Evolutionary conservation across 2,888 invertebrate genomes (phyloP).

Genomic region (Dione juno): DNA sequence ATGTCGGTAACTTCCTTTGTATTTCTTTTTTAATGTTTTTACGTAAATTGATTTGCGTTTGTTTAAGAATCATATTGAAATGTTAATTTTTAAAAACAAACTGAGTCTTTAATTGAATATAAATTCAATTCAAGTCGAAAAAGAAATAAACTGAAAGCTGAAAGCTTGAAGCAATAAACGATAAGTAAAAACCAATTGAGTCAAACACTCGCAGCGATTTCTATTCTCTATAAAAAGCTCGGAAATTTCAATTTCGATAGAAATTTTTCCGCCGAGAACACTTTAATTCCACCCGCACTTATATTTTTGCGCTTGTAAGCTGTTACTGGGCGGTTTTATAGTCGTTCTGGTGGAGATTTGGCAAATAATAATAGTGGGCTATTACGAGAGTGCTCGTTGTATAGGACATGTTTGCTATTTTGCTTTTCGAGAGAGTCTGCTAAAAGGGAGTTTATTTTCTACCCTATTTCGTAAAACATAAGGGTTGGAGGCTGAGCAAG

Average conservation of each 20-base stretch:
- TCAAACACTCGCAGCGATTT: neutral
- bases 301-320: constrained; percentile 12
- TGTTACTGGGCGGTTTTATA: constrained; percentile 14
- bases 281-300: constrained; percentile 9
- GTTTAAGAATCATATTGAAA: neutral
- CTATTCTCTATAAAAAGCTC: neutral
- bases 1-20: neutral
- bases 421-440: constrained; percentile 15
- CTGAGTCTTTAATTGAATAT: neutral
- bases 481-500: neutral
- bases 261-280: neutral
- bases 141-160: neutral
- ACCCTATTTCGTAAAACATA: constrained; percentile 1
- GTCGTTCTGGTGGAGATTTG: constrained; percentile 19
- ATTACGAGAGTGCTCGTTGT: constrained; percentile 26
- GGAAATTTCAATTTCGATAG: constrained; percentile 12
- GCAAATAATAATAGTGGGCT: constrained; percentile 31
- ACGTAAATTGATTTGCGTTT: neutral
- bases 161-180: neutral
- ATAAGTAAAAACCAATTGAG: neutral
- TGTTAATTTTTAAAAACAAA: neutral
- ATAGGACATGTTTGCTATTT: constrained; percentile 23
- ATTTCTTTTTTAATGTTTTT: neutral
- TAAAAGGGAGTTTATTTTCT: neutral
- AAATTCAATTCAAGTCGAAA: neutral